A percentile compares a stretch with the other conserved stretches of the same genome.
These are phyloP conservation scores for Aythya baeri DNA, from an alignment of 2,113 vertebrate species.

Conservation along the genomic window DNA sequence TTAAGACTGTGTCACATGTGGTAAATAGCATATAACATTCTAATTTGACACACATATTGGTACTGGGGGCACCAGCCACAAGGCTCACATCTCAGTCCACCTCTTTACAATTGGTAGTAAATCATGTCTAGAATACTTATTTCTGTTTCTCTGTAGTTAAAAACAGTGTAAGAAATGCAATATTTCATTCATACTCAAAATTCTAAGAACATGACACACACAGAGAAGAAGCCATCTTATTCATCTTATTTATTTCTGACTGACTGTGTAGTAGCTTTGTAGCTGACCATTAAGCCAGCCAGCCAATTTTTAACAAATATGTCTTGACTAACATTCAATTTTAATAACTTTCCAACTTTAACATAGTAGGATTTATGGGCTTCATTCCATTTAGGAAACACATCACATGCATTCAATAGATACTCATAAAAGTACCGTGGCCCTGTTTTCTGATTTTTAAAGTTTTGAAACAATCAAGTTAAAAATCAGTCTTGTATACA, in stretches of 20 bases:
- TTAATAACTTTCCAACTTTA: neutral
- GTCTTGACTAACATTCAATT: neutral
- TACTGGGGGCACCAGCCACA: accelerated
- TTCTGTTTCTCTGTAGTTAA: neutral
- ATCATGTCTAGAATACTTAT: neutral
- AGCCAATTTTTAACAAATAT: neutral
- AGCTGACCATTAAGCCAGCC: neutral
- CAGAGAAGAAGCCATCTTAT: neutral
- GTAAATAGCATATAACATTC: neutral
- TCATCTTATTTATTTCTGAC: neutral
- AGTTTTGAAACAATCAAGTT: neutral
- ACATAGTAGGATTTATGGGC: neutral
- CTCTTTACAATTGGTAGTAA: neutral
- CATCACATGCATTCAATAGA: neutral
- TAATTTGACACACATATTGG: too few species aligned
- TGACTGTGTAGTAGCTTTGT: neutral
- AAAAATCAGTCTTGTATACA: neutral
- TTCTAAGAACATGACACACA: neutral
- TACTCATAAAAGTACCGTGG: neutral
- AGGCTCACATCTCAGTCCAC: neutral
- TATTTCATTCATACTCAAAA: neutral
- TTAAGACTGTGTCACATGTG: accelerated
- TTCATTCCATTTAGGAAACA: neutral
- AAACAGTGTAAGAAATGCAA: neutral
- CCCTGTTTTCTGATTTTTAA: neutral